Evolutionary conservation across 1,140 invertebrate species (phyloP), one percentile per base, ranked within the genome.

Genomic region (Panulirus ornatus): DNA sequence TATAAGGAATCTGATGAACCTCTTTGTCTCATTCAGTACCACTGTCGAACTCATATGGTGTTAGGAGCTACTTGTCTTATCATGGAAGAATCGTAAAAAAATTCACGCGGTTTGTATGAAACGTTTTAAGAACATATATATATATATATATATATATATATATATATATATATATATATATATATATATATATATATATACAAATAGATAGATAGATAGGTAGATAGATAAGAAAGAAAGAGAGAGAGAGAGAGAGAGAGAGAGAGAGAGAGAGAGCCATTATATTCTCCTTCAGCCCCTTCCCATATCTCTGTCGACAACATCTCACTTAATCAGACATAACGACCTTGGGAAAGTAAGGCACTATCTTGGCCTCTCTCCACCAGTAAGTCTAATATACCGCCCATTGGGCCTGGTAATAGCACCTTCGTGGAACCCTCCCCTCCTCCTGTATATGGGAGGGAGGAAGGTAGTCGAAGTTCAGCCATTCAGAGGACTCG

Each of bases 181-280:
- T n/a, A n/a, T n/a, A n/a, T n/a, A n/a, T n/a, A n/a, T n/a, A n/a
- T n/a, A n/a, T n/a, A n/a, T n/a, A n/a, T n/a, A n/a, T n/a, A n/a
- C n/a, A n/a, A n/a, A 58, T 3, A 58, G 19, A 58, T 14, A 54
- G 51, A 54, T 3, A 3, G 51, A 54, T 14, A 54, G 51, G n/a
- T n/a, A n/a, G n/a, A 47, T 19, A 58, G 54, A 58, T 58, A 14
- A 16, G 19, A 58, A 14, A 58, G 19, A 58, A 22, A 8, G 51
- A 54, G 51, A 54, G 54, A 58, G 19, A 58, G 54, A 58, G 54
- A 54, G 51, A 54, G 30, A 76, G 73, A 9, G 73, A 8, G 73
- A 19, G 73, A 76, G 38, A 22, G 36, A 42, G 22, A 38, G 36
- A 42, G 22, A 42, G 16, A 42, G 22, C 36, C 1, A 76, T 1